Evolutionary conservation across 92 coral and sea anemone genomes (phyloP), one percentile per base, ranked within the genome.

Genomic region (Palythoa heliodiscus): DNA sequence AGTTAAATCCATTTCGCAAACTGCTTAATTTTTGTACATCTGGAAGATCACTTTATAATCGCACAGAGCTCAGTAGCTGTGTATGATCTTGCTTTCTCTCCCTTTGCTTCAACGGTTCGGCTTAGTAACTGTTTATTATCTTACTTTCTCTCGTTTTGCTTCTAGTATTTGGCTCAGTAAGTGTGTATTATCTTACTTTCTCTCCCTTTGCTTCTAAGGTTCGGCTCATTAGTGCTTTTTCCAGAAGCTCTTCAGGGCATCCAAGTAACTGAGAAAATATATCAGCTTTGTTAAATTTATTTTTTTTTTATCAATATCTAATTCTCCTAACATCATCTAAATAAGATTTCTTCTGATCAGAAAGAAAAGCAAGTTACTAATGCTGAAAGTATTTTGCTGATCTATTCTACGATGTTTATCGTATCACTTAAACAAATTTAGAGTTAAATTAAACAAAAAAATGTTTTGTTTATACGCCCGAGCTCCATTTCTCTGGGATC

Each of bases 121-220:
- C 94, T 88, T n/a, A n/a, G n/a, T n/a, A n/a, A n/a, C n/a, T n/a
- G n/a, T n/a, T n/a, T n/a, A n/a, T n/a, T n/a, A n/a, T n/a, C n/a
- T n/a, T n/a, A 97, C 99, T 88, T 91, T 97, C 37, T 97, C 99
- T 66, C 98, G 98, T 79, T 82, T 96, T 17, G 94, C 93, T 88
- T 96, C 98, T 8, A 96, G n/a, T n/a, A n/a, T n/a, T n/a, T n/a
- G n/a, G 4, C 50, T 5, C 50, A 43, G 50, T 43, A 43, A 43
- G 7, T 0, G 20, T 52, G 13, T 13, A 3, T 22, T 48, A 11
- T 14, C 4, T 87, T 12, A 97, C 99, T 88, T 91, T 97, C 37
- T 97, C 99, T 66, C 98, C 98, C 83, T 82, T 96, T 17, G 94
- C 93, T 88, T 96, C 98, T 8, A 96, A 93, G 0, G 98, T 92